Conservation (phyloP, 2,797 vertebrate species). For the Eulemur rubriventer region DNA sequence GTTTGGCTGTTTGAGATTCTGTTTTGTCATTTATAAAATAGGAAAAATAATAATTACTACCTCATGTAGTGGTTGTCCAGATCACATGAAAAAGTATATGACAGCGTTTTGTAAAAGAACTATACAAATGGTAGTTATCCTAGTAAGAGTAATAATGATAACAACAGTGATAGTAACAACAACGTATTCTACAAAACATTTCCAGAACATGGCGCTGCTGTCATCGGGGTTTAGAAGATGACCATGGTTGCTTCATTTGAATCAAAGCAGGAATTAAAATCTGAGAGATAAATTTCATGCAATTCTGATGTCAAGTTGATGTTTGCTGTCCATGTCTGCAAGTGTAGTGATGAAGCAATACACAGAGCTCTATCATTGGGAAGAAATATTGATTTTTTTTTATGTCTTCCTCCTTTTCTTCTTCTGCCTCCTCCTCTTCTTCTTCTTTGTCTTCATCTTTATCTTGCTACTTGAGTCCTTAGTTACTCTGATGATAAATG, state of each 20-base stretch:
- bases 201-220: not conserved
- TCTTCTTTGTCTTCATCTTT: not conserved
- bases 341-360: not conserved
- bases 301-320: not conserved
- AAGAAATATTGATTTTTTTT: not conserved
- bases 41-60: not conserved
- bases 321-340: not conserved
- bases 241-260: not conserved
- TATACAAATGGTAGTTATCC: not conserved
- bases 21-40: not conserved
- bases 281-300: not conserved
- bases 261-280: not conserved
- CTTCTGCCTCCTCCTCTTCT: not conserved
- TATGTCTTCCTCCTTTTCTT: not conserved
- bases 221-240: not conserved
- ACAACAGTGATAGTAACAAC: not conserved
- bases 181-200: not conserved
- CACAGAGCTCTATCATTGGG: not conserved
- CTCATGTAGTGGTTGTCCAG: not conserved
- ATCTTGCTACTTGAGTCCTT: not conserved
- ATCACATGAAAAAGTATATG: not conserved
- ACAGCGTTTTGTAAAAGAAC: not conserved
- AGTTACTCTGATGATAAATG: slow-evolving; percentile 11
- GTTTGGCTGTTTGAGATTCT: not conserved
- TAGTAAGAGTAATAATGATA: not conserved